phyloP scores from a whole-genome alignment of 2,113 vertebrate species.

The Syngnathoides biaculeatus region DNA sequence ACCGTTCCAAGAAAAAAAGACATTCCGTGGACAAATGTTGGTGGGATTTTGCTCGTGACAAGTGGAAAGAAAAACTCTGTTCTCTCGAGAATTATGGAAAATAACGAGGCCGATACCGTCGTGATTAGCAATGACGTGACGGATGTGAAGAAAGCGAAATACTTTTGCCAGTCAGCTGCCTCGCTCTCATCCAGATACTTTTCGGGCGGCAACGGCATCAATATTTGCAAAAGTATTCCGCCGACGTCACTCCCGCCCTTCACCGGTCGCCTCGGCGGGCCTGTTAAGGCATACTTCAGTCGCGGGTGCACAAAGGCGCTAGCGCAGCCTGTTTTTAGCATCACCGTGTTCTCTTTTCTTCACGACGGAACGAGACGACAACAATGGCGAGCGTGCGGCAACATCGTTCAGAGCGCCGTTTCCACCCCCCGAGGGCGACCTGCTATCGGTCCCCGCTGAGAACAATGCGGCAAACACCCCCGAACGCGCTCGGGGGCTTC shows the following conservation, averaged over 20 bases:
- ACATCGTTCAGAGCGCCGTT: slow-evolving; percentile 29
- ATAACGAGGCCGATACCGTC: too few species aligned
- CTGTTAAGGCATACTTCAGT: slow-evolving; percentile 21
- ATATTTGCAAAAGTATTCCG: not conserved
- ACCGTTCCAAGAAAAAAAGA: too few species aligned
- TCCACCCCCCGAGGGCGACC: slow-evolving; percentile 23
- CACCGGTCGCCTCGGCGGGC: not conserved
- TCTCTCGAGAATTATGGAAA: too few species aligned
- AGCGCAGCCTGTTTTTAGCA: slow-evolving; percentile 43
- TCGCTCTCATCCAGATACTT: slow-evolving; percentile 19
- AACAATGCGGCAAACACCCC: slow-evolving; percentile 32
- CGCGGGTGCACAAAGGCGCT: slow-evolving; percentile 6
- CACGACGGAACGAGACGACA: slow-evolving; percentile 29
- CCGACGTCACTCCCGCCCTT: not conserved
- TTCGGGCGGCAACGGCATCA: slow-evolving; percentile 4
- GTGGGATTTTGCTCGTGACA: too few species aligned
- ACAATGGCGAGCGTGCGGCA: slow-evolving; percentile 51
- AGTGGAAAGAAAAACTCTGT: too few species aligned
- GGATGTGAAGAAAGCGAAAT: too few species aligned
- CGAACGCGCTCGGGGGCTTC: slow-evolving; percentile 6
- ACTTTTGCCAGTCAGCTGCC: not conserved
- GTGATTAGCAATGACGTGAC: too few species aligned
- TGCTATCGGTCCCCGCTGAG: slow-evolving; percentile 12
- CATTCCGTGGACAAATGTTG: too few species aligned
- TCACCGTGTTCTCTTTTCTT: slow-evolving; percentile 55